Evolutionary conservation across 2,797 vertebrate genomes (phyloP).

Genomic region (Valencia hispanica): DNA sequence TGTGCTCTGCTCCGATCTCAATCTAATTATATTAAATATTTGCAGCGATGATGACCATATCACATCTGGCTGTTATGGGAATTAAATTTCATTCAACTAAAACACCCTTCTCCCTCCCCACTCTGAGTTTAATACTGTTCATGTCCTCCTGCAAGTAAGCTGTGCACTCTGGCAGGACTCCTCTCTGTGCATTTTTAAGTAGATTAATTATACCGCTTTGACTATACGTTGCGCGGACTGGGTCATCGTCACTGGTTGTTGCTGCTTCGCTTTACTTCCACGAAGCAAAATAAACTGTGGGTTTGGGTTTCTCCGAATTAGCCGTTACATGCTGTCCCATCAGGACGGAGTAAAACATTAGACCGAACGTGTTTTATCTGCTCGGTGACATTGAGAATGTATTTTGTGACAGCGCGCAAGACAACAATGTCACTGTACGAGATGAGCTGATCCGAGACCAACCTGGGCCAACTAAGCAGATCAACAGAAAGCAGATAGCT

Average conservation of each 20-base stretch:
- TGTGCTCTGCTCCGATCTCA: conserved; percentile 44
- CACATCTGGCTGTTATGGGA: conserved; percentile 77
- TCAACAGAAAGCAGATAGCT: conserved; percentile 71
- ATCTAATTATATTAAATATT: conserved; percentile 79
- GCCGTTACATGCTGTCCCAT: conserved; percentile 4
- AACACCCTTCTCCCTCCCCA: conserved; percentile 27
- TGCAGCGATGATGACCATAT: conserved; percentile 56
- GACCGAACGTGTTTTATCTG: conserved; percentile 39
- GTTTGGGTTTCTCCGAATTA: conserved; percentile 2
- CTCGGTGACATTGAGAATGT: conserved; percentile 42
- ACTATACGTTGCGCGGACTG: not conserved
- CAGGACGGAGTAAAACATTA: conserved; percentile 32
- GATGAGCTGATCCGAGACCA: conserved; percentile 68
- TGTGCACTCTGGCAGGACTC: conserved; percentile 33
- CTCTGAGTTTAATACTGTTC: conserved; percentile 29
- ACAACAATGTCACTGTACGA: conserved; percentile 45
- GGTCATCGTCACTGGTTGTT: not conserved
- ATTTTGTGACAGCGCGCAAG: conserved; percentile 37
- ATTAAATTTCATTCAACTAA: conserved; percentile 76
- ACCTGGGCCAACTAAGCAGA: conserved; percentile 73
- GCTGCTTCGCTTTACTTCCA: not conserved
- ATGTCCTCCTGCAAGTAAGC: conserved; percentile 25
- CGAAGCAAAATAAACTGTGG: not conserved
- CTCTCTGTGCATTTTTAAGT: conserved; percentile 18
- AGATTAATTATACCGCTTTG: conserved; percentile 9